Base-by-base conservation (phyloP, 1,140 invertebrate species). In the Neodiprion fabricii region DNA sequence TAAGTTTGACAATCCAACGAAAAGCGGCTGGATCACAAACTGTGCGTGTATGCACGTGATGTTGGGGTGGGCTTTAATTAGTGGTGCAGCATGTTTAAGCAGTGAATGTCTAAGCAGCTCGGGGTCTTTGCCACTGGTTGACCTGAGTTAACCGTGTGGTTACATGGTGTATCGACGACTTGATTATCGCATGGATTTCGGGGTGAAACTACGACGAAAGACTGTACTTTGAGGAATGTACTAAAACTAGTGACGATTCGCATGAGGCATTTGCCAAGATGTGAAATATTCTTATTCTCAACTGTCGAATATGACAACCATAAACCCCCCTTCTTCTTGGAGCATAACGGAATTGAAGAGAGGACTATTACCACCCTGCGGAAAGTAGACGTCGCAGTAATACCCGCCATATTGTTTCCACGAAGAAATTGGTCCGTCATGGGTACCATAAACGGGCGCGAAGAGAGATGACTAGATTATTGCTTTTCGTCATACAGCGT, bases 51-150 rank as follows among this genome's bases (percentile, higher is more conserved):
- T 17, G 9, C 11, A 14, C n/a, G 11, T 17, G 53, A 61, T 17
- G 53, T 61, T 61, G 53, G n/a, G 11, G 53, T 17, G n/a, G 28
- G 53, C 53, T 61, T 12, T 14, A 17, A 5, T 61, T 61, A 61
- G n/a, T 17, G 11, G n/a, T 61, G 53, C 11, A 61, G 77, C 79
- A 81, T 79, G 79, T 79, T 77, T 75, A 73, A 80, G 72, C 23
- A 80, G 79, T 61, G 79, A 80, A 81, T 81, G 79, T 80, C 79
- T 81, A 81, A 80, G 77, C 74, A 81, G 75, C 71, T 71, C 80
- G 69, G 70, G 67, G 71, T 75, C 75, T 80, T 75, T 40, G 28
- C 72, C 50, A 47, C 17, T 17, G 74, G 48, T 71, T 40, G 53
- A 21, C 71, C 53, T 9, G 5, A 8, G n/a, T 61, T 9, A 40